phyloP scores from a whole-genome alignment of 1,140 invertebrate species.

The Ganaspis sp. region DNA sequence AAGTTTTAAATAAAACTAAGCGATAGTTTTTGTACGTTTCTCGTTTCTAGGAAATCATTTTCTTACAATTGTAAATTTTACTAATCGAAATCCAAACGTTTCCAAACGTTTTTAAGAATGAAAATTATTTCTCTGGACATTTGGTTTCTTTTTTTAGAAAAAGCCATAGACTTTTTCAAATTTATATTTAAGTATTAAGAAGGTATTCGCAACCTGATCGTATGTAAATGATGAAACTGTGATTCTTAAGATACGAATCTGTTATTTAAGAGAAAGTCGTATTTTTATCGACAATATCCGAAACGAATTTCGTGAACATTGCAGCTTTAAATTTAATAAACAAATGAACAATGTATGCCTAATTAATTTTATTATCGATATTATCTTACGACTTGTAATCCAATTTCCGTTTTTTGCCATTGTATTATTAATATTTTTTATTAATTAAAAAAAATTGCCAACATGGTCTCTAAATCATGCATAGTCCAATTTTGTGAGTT shows the following conservation, averaged over 20 bases:
- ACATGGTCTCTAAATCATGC: too few relatives aligned
- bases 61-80: too few relatives aligned
- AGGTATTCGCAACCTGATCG: slow-evolving; percentile 19
- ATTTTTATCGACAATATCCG: slow-evolving; percentile 23
- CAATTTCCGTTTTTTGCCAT: not conserved
- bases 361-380: not conserved
- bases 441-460: not conserved
- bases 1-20: too few relatives aligned
- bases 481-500: too few relatives aligned
- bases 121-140: not conserved
- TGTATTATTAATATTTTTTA: too few relatives aligned
- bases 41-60: too few relatives aligned
- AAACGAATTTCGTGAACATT: not conserved
- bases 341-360: not conserved
- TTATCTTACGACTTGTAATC: not conserved
- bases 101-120: not conserved
- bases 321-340: not conserved
- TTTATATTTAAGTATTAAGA: not conserved
- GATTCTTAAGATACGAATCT: slow-evolving; percentile 22
- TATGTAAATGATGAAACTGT: slow-evolving; percentile 25
- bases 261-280: slow-evolving; percentile 21
- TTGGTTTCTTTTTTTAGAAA: not conserved
- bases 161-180: slow-evolving; percentile 9
- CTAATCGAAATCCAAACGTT: too few relatives aligned
- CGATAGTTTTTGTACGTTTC: too few relatives aligned